phyloP scores from a whole-genome alignment of 2,888 invertebrate species.

The Ommatoiulus sabulosus region DNA sequence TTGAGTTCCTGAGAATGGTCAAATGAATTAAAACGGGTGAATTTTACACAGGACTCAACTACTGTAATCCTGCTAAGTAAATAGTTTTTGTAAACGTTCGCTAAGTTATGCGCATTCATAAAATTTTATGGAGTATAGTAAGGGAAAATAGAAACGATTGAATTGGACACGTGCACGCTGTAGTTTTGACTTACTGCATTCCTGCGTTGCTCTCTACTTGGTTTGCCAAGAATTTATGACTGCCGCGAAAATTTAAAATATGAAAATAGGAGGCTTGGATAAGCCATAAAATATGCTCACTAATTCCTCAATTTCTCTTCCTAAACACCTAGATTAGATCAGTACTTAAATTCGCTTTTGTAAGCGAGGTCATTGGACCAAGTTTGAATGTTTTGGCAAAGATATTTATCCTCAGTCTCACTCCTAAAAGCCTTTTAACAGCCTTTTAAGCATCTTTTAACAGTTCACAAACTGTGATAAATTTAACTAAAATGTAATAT shows the following conservation, averaged over 20 bases:
- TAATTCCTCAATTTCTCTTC: background rate
- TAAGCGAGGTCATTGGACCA: slow-evolving; percentile 9
- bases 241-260: background rate
- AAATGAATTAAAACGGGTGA: too few relatives aligned
- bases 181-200: slow-evolving; percentile 6
- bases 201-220: background rate
- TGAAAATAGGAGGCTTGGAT: background rate
- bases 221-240: background rate
- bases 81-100: background rate
- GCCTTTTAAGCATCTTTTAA: too few relatives aligned
- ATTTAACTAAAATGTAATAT: too few relatives aligned
- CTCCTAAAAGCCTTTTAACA: too few relatives aligned
- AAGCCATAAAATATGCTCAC: background rate
- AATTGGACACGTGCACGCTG: background rate
- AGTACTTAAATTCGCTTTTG: background rate
- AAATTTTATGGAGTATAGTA: background rate
- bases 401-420: background rate
- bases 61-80: background rate
- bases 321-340: background rate
- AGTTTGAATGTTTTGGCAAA: background rate
- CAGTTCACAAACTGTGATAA: too few relatives aligned
- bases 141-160: background rate
- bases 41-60: background rate
- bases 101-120: slow-evolving; percentile 3
- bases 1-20: too few relatives aligned